Conservation (phyloP, 1,140 invertebrate genomes). For the Colletes latitarsis region DNA sequence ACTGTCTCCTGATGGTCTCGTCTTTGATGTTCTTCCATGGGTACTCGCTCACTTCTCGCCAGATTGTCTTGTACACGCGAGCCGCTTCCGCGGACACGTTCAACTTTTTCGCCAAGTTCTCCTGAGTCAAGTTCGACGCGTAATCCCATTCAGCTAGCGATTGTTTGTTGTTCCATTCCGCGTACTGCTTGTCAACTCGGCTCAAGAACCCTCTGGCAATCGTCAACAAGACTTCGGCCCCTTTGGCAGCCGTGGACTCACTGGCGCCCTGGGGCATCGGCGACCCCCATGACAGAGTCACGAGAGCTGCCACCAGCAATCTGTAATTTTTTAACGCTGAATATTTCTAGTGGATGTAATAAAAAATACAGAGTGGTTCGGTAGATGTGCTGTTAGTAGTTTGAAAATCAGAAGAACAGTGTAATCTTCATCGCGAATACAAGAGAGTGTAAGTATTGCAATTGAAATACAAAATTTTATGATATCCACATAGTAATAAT, state of each 20-base stretch:
- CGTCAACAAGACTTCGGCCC: slow-evolving; percentile 25
- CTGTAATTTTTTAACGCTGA: slow-evolving; percentile 29
- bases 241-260: neutral
- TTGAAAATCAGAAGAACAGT: no score
- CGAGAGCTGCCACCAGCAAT: slow-evolving; percentile 36
- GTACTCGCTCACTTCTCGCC: slow-evolving; percentile 84
- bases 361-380: neutral
- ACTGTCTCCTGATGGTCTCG: slow-evolving; percentile 84
- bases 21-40: slow-evolving; percentile 85
- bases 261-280: neutral
- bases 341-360: no score
- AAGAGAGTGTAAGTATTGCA: no score
- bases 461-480: no score
- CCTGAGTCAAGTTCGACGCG: slow-evolving; percentile 87
- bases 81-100: slow-evolving; percentile 74
- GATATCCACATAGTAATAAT: no score
- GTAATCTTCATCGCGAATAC: no score
- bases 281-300: slow-evolving; percentile 10
- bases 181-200: slow-evolving; percentile 83
- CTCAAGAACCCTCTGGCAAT: slow-evolving; percentile 83
- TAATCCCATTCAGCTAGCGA: slow-evolving; percentile 86
- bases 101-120: slow-evolving; percentile 84
- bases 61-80: slow-evolving; percentile 76
- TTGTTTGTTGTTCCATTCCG: slow-evolving; percentile 82
- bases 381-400: neutral